Base-by-base conservation (phyloP, 2,797 vertebrate genomes). In the Lagodon rhomboides region DNA sequence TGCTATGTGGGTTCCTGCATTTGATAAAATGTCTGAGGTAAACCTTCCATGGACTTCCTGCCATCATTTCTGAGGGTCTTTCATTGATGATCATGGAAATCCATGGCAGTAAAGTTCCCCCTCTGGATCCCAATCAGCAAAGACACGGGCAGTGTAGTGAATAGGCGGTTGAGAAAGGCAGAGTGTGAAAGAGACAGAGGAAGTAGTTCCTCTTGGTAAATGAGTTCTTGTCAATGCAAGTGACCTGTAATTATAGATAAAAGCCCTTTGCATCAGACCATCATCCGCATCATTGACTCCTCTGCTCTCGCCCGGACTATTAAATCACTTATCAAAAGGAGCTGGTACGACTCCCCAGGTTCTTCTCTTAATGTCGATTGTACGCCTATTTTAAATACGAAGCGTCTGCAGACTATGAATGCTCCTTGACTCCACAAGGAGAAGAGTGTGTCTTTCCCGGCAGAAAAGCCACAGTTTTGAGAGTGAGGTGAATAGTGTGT, bases 171-270 rank as follows among this genome's bases (percentile, higher is more conserved):
- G 62, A 80, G 60, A 71, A 66, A 73, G 74, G 59, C 41, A 12
- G 51, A 62, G 60, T 63, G 49, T 44, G 62, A 66, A 47, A 77
- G 67, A 77, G 64, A 66, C 59, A 12, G 69, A 68, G 62, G 78
- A 18, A 59, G 61, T 7, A 16, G 58, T 58, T 74, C 30, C 59
- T 71, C 63, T 68, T 59, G 43, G 77, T 79, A 79, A 91, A 83
- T 65, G 75, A 90, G 80, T 83, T 80, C 56, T 55, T 82, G 82
- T 82, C 74, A 56, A 75, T 75, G 68, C 80, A 72, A 75, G 75
- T 82, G 87, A 90, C 87, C 79, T 78, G 79, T 84, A 84, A 91
- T 88, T 87, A 87, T 59, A 70, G 81, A 89, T 84, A 79, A 90
- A 89, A 91, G 68, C 75, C 81, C 73, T 75, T 64, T 74, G 79